phyloP scores from a whole-genome alignment of 1,140 invertebrate species.

The Leptopilina clavipes region DNA sequence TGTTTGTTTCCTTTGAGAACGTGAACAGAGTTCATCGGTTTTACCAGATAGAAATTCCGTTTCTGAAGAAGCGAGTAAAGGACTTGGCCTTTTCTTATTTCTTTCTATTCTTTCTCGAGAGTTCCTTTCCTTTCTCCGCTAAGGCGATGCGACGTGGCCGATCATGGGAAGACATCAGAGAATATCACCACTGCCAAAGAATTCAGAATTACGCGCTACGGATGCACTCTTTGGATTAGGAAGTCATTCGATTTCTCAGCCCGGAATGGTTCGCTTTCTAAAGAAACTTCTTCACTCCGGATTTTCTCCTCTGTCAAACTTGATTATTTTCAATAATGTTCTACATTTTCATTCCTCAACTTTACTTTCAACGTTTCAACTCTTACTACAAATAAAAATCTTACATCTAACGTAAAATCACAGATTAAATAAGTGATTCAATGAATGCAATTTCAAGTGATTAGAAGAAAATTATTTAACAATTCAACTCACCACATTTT shows the following conservation, averaged over 20 bases:
- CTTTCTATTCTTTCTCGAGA: neutral
- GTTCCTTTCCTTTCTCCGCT: conserved; percentile 4
- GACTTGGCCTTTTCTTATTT: conserved; percentile 6
- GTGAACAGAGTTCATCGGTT: conserved; percentile 9
- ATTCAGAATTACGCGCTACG: conserved; percentile 31
- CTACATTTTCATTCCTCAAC: neutral
- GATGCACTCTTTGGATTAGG: conserved; percentile 22
- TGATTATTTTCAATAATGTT: conserved; percentile 10
- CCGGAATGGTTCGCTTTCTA: neutral
- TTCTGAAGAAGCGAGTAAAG: conserved; percentile 13
- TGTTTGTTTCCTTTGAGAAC: conserved; percentile 21
- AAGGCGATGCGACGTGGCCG: conserved; percentile 18
- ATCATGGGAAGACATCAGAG: conserved; percentile 27
- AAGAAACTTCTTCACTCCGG: conserved; percentile 1
- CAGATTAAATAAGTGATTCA: neutral
- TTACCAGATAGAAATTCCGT: conserved; percentile 25
- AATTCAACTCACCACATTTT: conserved; percentile 79
- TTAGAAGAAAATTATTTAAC: neutral
- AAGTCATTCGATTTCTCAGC: conserved; percentile 12
- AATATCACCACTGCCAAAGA: conserved; percentile 13
- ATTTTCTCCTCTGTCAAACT: conserved; percentile 20
- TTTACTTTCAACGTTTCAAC: neutral
- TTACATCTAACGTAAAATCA: neutral
- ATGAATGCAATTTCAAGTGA: neutral
- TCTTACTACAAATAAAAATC: neutral